phyloP scores from a whole-genome alignment of 2,888 invertebrate genomes.

The Drosophila fulvimacula region DNA sequence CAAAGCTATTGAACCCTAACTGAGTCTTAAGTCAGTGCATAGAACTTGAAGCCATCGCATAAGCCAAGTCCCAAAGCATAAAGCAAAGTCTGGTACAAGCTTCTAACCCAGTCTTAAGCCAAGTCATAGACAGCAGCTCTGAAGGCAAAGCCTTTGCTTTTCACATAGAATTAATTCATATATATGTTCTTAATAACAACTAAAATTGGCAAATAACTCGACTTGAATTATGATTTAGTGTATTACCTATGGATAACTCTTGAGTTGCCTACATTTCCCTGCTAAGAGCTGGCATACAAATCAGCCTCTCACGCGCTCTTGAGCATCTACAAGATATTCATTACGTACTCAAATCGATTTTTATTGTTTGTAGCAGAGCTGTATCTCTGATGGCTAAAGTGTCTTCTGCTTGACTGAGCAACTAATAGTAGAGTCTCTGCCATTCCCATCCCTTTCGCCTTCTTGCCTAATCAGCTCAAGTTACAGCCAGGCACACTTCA shows the following conservation, averaged over 20 bases:
- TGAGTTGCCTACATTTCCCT: background rate
- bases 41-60: too few relatives aligned
- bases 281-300: background rate
- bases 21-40: background rate
- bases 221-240: background rate
- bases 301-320: background rate
- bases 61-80: too few relatives aligned
- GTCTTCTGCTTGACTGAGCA: background rate
- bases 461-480: background rate
- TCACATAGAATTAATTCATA: too few relatives aligned
- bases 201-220: background rate
- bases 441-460: background rate
- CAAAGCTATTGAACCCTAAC: background rate
- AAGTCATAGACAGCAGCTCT: background rate
- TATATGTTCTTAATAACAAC: background rate
- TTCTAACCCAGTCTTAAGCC: too few relatives aligned
- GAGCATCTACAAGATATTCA: background rate
- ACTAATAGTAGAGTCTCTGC: constrained; percentile 1
- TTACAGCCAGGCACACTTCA: constrained; percentile 16
- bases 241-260: background rate
- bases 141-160: too few relatives aligned
- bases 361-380: background rate
- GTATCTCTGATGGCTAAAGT: constrained; percentile 5
- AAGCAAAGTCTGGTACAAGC: too few relatives aligned
- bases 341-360: background rate